Percentiles rank a stretch among this genome's conserved stretches.
phyloP scores from a whole-genome alignment of 30 jellyfish, hydroid and myxozoan genomes.

The Morbakka virulenta region DNA sequence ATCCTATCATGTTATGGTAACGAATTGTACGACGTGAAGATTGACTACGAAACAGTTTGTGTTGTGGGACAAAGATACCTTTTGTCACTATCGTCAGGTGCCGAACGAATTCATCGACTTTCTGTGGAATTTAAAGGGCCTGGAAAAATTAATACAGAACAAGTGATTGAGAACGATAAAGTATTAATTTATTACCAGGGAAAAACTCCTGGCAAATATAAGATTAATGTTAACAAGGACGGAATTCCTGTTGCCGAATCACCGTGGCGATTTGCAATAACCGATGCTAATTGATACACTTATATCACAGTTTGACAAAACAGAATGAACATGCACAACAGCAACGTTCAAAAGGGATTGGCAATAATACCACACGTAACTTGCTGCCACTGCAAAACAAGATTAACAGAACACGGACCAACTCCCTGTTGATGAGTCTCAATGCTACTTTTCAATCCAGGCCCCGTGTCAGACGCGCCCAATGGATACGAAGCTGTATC shows the following conservation, averaged over 20 bases:
- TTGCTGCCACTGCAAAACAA: too few species aligned
- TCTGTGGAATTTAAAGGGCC: slow-evolving; percentile 89
- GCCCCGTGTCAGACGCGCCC: too few species aligned
- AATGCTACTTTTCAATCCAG: too few species aligned
- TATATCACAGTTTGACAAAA: too few species aligned
- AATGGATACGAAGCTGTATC: too few species aligned
- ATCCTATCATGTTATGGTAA: slow-evolving; percentile 26
- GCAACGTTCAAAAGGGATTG: too few species aligned
- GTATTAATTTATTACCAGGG: slow-evolving; percentile 53
- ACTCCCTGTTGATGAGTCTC: too few species aligned
- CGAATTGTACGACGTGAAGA: slow-evolving; percentile 20
- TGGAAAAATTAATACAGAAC: slow-evolving; percentile 65
- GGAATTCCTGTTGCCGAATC: slow-evolving; percentile 83
- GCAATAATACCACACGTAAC: too few species aligned
- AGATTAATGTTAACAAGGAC: slow-evolving; percentile 66
- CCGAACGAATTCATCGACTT: too few species aligned
- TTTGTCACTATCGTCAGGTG: too few species aligned
- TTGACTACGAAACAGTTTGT: slow-evolving; percentile 30
- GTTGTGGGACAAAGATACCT: slow-evolving; percentile 46
- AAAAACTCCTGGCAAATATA: slow-evolving; percentile 62
- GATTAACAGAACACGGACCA: too few species aligned
- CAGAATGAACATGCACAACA: too few species aligned
- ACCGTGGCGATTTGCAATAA: slow-evolving; percentile 58
- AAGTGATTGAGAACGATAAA: slow-evolving; percentile 39
- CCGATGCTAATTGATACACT: slow-evolving; percentile 59